A percentile compares a stretch with the other conserved stretches of the same genome.
Conservation (phyloP, 35 echinoderm and acorn worm species). For the Strongylocentrotus purpuratus region DNA sequence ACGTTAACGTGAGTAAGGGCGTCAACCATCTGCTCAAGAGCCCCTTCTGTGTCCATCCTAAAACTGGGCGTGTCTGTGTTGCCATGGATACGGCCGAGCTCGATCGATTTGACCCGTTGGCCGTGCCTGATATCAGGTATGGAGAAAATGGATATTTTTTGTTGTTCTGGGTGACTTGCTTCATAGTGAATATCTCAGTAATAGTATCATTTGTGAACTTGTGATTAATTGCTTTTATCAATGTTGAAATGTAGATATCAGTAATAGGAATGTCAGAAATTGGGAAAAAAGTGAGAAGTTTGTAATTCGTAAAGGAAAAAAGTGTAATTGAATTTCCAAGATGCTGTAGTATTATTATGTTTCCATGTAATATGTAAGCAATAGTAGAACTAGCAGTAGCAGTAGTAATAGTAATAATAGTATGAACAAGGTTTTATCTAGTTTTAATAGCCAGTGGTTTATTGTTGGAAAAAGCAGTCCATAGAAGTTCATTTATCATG, state of each 20-base stretch:
- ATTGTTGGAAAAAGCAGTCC: too few relatives aligned
- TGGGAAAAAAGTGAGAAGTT: too few relatives aligned
- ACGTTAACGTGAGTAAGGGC: slow-evolving; percentile 96
- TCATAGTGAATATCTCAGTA: neutral
- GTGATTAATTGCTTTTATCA: too few relatives aligned
- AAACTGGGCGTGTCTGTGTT: slow-evolving; percentile 92
- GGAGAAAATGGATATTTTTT: neutral
- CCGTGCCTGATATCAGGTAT: slow-evolving; percentile 89
- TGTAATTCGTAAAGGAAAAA: neutral
- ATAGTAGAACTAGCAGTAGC: neutral
- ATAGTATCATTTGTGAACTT: neutral
- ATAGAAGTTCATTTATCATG: too few relatives aligned
- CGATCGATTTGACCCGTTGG: slow-evolving; percentile 85
- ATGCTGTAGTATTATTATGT: neutral
- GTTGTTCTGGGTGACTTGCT: neutral
- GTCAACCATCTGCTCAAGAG: slow-evolving; percentile 98
- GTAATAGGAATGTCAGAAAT: too few relatives aligned
- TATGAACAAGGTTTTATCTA: too few relatives aligned
- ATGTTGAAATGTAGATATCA: too few relatives aligned
- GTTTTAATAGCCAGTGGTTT: too few relatives aligned
- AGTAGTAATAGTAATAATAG: neutral
- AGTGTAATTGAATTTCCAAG: neutral
- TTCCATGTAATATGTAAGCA: too few relatives aligned
- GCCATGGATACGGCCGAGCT: slow-evolving; percentile 71
- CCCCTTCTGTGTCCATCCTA: slow-evolving; percentile 97